phyloP scores from a whole-genome alignment of 2,888 invertebrate species.

The Cerastoderma edule region DNA sequence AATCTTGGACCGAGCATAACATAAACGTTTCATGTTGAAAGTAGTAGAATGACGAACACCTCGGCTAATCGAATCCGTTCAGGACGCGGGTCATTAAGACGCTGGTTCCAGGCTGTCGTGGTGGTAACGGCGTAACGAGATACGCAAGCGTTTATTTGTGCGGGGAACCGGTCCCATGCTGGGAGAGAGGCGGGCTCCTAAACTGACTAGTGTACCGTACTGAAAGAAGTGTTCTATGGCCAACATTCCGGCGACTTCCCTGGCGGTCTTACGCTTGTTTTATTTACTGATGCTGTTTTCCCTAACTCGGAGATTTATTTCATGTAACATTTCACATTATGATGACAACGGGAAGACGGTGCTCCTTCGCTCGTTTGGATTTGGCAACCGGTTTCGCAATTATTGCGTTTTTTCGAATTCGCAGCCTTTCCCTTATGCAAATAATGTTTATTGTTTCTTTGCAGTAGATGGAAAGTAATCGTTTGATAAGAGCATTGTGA shows the following conservation, averaged over 20 bases:
- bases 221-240: constrained; percentile 17
- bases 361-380: too few relatives aligned
- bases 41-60: too few relatives aligned
- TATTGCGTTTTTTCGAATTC: too few relatives aligned
- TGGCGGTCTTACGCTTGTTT: constrained; percentile 17
- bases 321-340: background rate
- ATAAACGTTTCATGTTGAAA: too few relatives aligned
- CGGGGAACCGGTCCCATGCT: constrained; percentile 9
- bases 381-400: too few relatives aligned
- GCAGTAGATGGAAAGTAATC: too few relatives aligned
- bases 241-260: constrained; percentile 4
- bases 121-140: constrained; percentile 37
- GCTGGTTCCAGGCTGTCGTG: constrained; percentile 48
- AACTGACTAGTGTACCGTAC: background rate
- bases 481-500: too few relatives aligned
- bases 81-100: constrained; percentile 18
- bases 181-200: background rate
- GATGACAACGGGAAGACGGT: too few relatives aligned
- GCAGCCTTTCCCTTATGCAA: too few relatives aligned
- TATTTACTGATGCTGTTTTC: constrained; percentile 4
- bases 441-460: too few relatives aligned
- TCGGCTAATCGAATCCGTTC: too few relatives aligned
- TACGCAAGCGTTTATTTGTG: constrained; percentile 39
- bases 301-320: background rate
- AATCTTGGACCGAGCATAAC: too few relatives aligned